Evolutionary conservation across 2,797 vertebrate species (phyloP).

Genomic region (Salmo trutta): DNA sequence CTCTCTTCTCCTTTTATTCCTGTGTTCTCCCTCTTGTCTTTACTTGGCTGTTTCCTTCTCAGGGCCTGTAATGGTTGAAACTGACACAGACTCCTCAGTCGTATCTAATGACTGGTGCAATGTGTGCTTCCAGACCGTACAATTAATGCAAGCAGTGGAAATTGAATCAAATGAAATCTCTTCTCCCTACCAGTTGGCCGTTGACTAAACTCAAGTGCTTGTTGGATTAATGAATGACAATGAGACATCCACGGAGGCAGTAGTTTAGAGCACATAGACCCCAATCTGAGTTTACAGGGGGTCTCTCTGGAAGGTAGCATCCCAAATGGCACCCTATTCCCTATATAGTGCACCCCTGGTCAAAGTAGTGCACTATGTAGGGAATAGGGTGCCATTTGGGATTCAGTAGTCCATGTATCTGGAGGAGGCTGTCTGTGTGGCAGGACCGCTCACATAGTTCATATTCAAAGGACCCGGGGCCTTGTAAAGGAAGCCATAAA

Average conservation of each 20-base stretch:
- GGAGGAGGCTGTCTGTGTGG: constrained; percentile 73
- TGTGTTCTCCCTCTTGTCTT: constrained; percentile 12
- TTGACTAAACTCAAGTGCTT: constrained; percentile 48
- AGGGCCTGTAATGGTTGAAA: not conserved
- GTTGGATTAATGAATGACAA: not conserved
- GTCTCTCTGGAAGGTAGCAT: constrained; percentile 28
- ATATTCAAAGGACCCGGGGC: constrained; percentile 76
- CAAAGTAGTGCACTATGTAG: no score
- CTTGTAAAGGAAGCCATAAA: constrained; percentile 76
- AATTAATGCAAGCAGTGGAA: constrained; percentile 6
- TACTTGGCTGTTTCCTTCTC: not conserved
- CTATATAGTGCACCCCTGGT: no score
- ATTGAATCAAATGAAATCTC: constrained; percentile 33
- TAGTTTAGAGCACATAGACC: constrained; percentile 52
- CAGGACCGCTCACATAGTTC: constrained; percentile 79
- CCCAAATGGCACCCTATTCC: no score
- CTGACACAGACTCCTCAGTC: constrained; percentile 18
- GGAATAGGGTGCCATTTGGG: no score
- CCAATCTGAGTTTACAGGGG: constrained; percentile 8
- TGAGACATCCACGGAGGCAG: constrained; percentile 39
- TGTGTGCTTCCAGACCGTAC: constrained; percentile 38
- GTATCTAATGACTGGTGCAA: constrained; percentile 21
- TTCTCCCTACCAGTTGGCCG: constrained; percentile 35
- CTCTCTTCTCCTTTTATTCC: constrained; percentile 14
- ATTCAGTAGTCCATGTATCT: constrained; percentile 23